Conservation (phyloP, 2,797 vertebrate species). For the Melanotaenia maccullochi region DNA sequence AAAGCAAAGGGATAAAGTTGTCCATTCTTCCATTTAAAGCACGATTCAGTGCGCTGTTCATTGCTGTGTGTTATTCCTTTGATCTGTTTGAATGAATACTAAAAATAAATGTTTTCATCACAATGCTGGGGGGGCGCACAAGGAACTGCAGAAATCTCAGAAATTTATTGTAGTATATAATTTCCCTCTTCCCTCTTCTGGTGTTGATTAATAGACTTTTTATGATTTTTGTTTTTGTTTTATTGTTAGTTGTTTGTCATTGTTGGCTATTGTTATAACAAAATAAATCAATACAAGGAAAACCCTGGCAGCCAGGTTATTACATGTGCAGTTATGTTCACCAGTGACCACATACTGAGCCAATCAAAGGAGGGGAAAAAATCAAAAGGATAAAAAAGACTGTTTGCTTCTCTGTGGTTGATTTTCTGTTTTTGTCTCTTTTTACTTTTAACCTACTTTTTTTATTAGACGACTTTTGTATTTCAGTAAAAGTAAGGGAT, state of each 20-base stretch:
- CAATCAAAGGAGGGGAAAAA: conserved; percentile 27
- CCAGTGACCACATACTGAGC: conserved; percentile 22
- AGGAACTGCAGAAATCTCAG: conserved; percentile 22
- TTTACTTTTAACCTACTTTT: background rate
- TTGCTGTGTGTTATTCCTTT: conserved; percentile 24
- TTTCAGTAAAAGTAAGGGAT: background rate
- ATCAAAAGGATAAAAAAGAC: background rate
- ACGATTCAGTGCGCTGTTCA: conserved; percentile 18
- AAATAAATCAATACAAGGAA: conserved; percentile 10
- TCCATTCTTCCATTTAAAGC: conserved; percentile 4
- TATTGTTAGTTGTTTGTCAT: no score
- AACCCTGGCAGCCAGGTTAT: conserved; percentile 24
- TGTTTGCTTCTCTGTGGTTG: background rate
- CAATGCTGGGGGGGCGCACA: conserved; percentile 11
- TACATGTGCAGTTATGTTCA: conserved; percentile 20
- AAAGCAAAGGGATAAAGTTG: conserved; percentile 18
- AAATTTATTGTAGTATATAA: background rate
- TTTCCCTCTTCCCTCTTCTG: no score
- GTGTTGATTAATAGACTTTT: no score
- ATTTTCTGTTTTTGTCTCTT: background rate
- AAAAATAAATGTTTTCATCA: conserved; percentile 43
- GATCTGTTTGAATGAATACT: conserved; percentile 13
- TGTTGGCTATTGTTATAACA: no score
- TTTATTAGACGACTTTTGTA: no score
- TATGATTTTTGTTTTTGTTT: no score